phyloP scores from a whole-genome alignment of 2,888 invertebrate species.

The Sisyra nigra region DNA sequence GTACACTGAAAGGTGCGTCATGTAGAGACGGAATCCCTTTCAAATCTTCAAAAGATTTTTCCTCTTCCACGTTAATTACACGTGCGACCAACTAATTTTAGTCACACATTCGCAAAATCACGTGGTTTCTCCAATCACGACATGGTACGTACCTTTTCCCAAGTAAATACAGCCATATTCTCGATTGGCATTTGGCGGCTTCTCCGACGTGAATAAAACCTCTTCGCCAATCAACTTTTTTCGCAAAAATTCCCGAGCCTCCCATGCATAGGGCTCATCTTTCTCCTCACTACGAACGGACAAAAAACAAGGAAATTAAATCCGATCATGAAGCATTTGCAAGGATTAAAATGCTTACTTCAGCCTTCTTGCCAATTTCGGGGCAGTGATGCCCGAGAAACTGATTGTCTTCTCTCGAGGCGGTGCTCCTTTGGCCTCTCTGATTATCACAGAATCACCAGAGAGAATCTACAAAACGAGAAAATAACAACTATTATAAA shows the following conservation, averaged over 20 bases:
- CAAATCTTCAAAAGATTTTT: neutral
- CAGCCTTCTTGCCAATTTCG: conserved; percentile 70
- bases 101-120: too few species aligned
- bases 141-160: conserved; percentile 47
- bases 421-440: conserved; percentile 77
- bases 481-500: neutral
- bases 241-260: conserved; percentile 86
- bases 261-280: conserved; percentile 95
- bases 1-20: conserved; percentile 10
- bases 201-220: conserved; percentile 72
- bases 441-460: conserved; percentile 88
- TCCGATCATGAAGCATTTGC: neutral
- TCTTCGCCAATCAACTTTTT: conserved; percentile 85
- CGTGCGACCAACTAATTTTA: too few species aligned
- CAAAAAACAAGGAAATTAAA: neutral
- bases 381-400: conserved; percentile 82
- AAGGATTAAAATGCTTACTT: conserved; percentile 19
- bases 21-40: conserved; percentile 2
- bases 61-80: too few species aligned
- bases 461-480: conserved; percentile 63
- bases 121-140: neutral
- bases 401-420: conserved; percentile 83
- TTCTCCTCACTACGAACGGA: conserved; percentile 45
- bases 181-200: conserved; percentile 64
- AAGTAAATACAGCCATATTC: conserved; percentile 80